phyloP scores from a whole-genome alignment of 2,113 vertebrate genomes.

The Tragulus kanchil region DNA sequence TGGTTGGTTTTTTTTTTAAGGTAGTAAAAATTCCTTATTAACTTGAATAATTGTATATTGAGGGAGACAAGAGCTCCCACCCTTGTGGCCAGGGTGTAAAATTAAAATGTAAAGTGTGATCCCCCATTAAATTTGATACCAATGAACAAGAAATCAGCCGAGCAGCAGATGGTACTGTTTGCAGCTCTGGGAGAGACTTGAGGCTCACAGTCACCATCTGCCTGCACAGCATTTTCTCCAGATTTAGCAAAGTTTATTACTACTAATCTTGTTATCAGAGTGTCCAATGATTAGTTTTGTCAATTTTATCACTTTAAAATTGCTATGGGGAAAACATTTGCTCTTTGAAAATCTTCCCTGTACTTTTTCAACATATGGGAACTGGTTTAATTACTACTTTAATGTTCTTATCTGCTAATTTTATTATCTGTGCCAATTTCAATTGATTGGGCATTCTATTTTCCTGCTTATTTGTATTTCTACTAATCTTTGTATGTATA shows the following conservation, averaged over 20 bases:
- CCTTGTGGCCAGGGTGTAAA: constrained; percentile 11
- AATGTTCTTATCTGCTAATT: neutral
- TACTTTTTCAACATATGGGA: neutral
- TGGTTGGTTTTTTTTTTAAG: neutral
- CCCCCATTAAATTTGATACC: constrained; percentile 72
- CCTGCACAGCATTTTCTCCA: constrained; percentile 82
- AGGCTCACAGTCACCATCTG: constrained; percentile 84
- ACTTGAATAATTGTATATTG: neutral
- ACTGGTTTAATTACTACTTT: neutral
- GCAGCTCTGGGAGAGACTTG: constrained; percentile 84
- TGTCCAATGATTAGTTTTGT: neutral
- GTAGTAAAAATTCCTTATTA: neutral
- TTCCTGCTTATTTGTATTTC: neutral
- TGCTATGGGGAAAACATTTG: neutral
- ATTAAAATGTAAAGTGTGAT: constrained; percentile 73
- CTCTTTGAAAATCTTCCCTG: neutral
- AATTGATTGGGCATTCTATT: neutral
- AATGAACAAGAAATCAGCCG: constrained; percentile 68
- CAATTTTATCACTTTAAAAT: neutral
- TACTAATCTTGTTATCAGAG: constrained; percentile 82
- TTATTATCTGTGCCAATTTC: neutral
- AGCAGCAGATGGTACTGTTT: constrained; percentile 84
- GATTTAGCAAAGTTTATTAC: constrained; percentile 83
- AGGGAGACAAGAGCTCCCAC: constrained; percentile 17
- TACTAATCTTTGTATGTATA: neutral